Conservation (phyloP, 2,113 vertebrate genomes). For the Rhinopithecus roxellana region DNA sequence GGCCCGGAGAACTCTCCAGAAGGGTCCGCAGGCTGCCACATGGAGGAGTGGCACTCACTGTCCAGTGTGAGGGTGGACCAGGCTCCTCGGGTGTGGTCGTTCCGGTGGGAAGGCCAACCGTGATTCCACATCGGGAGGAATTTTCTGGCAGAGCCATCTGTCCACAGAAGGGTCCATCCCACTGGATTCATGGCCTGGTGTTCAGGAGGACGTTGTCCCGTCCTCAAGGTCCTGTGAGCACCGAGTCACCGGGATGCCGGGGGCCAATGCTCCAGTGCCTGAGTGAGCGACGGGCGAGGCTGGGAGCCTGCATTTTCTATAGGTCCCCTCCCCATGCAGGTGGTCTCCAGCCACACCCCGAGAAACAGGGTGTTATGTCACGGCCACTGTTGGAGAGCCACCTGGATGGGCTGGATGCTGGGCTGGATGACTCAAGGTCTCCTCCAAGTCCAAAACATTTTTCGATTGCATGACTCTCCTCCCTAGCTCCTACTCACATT, state of each 20-base stretch:
- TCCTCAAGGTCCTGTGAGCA: background rate
- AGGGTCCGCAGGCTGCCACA: background rate
- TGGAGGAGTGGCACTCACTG: background rate
- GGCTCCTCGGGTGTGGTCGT: background rate
- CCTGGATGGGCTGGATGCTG: background rate
- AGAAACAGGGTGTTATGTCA: background rate
- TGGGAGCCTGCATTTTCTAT: background rate
- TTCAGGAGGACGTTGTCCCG: background rate
- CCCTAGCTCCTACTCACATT: fast-evolving
- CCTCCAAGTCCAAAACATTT: background rate
- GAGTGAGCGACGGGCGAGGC: background rate
- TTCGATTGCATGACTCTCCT: too few relatives aligned
- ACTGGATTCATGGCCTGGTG: background rate
- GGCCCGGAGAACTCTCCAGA: background rate
- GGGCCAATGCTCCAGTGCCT: background rate
- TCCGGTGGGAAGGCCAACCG: background rate
- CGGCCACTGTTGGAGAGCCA: fast-evolving
- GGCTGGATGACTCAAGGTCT: fast-evolving
- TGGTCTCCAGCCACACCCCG: fast-evolving
- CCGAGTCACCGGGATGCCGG: fast-evolving
- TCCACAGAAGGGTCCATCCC: too few relatives aligned
- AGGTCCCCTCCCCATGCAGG: fast-evolving
- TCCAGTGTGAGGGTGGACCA: too few relatives aligned
- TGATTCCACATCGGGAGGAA: fast-evolving
- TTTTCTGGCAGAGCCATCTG: fast-evolving